phyloP scores from a whole-genome alignment of 2,113 vertebrate species.

The Entomyzon cyanotis region DNA sequence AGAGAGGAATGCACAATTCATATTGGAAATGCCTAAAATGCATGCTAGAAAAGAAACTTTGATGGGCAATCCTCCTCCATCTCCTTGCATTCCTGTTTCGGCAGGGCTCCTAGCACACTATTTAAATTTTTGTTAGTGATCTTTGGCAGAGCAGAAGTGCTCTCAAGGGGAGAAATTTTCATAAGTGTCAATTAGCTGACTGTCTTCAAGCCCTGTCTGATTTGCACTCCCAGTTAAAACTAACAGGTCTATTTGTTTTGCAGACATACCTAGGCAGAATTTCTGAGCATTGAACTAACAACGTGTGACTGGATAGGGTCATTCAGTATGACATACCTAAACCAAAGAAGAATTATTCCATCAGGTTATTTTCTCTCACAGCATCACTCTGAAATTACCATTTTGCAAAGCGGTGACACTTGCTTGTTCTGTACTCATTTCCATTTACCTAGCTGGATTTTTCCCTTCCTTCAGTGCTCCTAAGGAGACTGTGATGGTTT shows the following conservation, averaged over 20 bases:
- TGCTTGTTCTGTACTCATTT: not conserved
- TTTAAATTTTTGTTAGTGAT: not conserved
- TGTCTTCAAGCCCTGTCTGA: not conserved
- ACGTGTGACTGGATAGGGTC: not conserved
- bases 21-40: not conserved
- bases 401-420: constrained; percentile 22
- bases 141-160: not conserved
- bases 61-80: not conserved
- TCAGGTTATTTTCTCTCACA: not conserved
- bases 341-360: not conserved
- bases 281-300: not conserved
- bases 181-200: not conserved
- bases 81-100: not conserved
- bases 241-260: not conserved
- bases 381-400: constrained; percentile 19
- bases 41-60: not conserved
- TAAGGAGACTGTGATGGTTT: not conserved
- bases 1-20: not conserved
- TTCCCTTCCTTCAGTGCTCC: not conserved
- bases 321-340: not conserved
- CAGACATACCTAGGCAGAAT: not conserved
- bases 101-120: not conserved
- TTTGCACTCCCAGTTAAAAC: not conserved
- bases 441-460: constrained; percentile 24
- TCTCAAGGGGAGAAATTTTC: not conserved